Percentiles rank a stretch among this genome's conserved stretches.
Evolutionary conservation across 2,888 invertebrate genomes (phyloP).

Genomic region (Diogma glabrata): DNA sequence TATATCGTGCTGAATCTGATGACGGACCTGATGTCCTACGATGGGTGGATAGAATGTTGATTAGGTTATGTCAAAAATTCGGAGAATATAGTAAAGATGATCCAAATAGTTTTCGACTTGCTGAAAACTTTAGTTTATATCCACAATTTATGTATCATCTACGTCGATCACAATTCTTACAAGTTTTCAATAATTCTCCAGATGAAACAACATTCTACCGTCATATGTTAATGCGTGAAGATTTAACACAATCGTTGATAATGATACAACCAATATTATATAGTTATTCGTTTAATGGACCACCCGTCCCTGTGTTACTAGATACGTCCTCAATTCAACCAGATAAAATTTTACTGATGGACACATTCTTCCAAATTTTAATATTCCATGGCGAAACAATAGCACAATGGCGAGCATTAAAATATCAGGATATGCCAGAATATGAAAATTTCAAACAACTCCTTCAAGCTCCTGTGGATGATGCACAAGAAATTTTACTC

Average conservation of each 20-base stretch:
- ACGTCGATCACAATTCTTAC: conserved; percentile 94
- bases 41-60: conserved; percentile 97
- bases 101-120: conserved; percentile 88
- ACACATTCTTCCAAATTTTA: conserved; percentile 99
- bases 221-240: conserved; percentile 95
- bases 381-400: conserved; percentile 99
- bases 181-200: conserved; percentile 99
- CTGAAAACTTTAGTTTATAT: conserved; percentile 95
- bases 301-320: conserved; percentile 91
- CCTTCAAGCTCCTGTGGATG: conserved; percentile 89
- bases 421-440: conserved; percentile 94
- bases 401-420: conserved; percentile 89
- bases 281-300: conserved; percentile 96
- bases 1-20: conserved; percentile 87
- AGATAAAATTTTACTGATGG: conserved; percentile 96
- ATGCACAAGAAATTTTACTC: conserved; percentile 92
- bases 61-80: conserved; percentile 97
- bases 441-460: conserved; percentile 96
- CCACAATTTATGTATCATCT: conserved; percentile 99
- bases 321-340: conserved; percentile 97
- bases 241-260: conserved; percentile 91
- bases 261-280: conserved; percentile 99
- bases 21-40: conserved; percentile 95
- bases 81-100: conserved; percentile 98
- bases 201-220: conserved; percentile 99